Base-by-base conservation (phyloP, 2,113 vertebrate species). In the Oryzias celebensis region DNA sequence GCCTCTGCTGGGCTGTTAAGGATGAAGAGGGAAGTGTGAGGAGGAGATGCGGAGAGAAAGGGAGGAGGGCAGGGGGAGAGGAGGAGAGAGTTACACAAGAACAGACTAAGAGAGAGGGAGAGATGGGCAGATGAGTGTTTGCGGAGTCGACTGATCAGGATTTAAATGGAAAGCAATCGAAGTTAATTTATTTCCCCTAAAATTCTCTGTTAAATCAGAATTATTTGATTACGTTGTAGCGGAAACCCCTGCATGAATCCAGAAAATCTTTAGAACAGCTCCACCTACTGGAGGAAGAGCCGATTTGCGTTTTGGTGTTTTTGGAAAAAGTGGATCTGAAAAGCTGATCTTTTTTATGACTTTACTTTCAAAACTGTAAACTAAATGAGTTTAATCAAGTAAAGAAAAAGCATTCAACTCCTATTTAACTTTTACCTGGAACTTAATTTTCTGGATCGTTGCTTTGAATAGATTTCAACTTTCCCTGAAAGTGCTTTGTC, bases 201-300 rank as follows among this genome's bases (percentile, higher is more conserved):
- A 36, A 12, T 12, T 36, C 36, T 12, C 12, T 36, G 3, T 36
- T 12, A 3, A 36, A 36, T 36, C 10, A 36, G 8, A 4, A 24
- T 45, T 13, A 24, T 49, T 50, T 52, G 16, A 67, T 74, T n/a
- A 44, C 13, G 52, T 14, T 41, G 14, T 0, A 7, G 15, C 16
- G 69, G 41, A 48, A 65, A 26, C 16, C 53, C 24, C n/a, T 28
- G 1, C 54, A 3, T 48, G 44, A 63, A 24, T 20, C 31, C 8
- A 2, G 12, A 61, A 41, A 62, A 10, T 62, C 45, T 13, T 51
- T 77, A 28, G 48, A 61, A 82, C 65, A 71, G 20, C 51, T 83
- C 87, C 89, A 86, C 74, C 89, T 90, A 71, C 60, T 74, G 89
- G 83, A 60, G 1, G 52, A 3, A 43, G 3, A 50, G 0, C 1